A percentile compares a stretch with the other conserved stretches of the same genome.
These are phyloP conservation scores for Anomalospiza imberbis DNA, from an alignment of 2,797 vertebrate species.

Conservation along the genomic window DNA sequence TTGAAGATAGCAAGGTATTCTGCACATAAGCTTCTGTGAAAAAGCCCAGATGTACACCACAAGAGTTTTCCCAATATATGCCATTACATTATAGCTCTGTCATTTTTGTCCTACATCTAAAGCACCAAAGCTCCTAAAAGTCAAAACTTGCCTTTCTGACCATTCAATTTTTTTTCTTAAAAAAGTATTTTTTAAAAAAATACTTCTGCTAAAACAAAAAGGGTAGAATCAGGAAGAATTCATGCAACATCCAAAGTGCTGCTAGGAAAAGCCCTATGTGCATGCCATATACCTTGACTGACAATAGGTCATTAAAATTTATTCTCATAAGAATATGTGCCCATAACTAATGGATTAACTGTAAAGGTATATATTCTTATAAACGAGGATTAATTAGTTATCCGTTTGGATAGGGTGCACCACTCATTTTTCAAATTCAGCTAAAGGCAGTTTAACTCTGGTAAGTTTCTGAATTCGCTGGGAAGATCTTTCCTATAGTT, in stretches of 20 bases:
- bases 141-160: not conserved
- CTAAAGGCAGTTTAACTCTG: conserved; percentile 54
- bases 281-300: conserved; percentile 39
- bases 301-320: conserved; percentile 69
- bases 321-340: conserved; percentile 65
- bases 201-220: not conserved
- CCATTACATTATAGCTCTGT: not conserved
- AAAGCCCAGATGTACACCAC: not conserved
- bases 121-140: not conserved
- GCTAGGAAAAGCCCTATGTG: not conserved
- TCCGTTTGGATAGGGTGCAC: conserved; percentile 34
- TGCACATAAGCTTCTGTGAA: not conserved
- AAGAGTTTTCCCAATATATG: not conserved
- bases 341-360: conserved; percentile 67
- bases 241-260: not conserved
- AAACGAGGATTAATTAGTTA: conserved; percentile 67
- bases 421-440: conserved; percentile 66
- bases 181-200: not conserved
- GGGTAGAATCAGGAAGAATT: not conserved
- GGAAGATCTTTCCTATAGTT: not conserved
- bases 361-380: conserved; percentile 66
- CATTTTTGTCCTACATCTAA: not conserved
- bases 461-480: conserved; percentile 33
- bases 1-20: not conserved
- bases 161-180: not conserved